Conservation (phyloP, 2,113 vertebrate species). For the Vimba vimba region DNA sequence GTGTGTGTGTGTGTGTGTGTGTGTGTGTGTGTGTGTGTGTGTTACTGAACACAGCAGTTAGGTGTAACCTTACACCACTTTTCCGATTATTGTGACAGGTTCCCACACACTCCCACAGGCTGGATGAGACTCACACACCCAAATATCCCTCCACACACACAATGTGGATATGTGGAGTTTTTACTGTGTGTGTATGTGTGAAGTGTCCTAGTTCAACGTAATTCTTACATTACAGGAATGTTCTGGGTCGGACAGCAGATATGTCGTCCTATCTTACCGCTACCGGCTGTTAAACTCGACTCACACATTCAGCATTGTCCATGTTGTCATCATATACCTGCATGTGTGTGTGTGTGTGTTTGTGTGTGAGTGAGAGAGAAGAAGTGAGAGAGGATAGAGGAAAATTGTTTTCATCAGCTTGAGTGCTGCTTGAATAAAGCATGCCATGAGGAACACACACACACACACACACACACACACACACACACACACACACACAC, state of each 20-base stretch:
- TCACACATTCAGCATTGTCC: conserved; percentile 56
- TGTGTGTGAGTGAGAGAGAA: background rate
- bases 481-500: background rate
- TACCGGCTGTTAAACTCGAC: conserved; percentile 50
- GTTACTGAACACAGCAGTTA: conserved; percentile 50
- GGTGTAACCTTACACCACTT: conserved; percentile 65
- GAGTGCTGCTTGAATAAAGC: conserved; percentile 44
- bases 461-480: background rate
- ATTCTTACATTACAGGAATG: conserved; percentile 66
- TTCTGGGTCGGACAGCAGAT: conserved; percentile 55
- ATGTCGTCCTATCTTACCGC: conserved; percentile 61
- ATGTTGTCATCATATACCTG: conserved; percentile 54
- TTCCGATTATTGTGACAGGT: conserved; percentile 65
- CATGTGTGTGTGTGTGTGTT: conserved; percentile 12
- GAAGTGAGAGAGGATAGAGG: conserved; percentile 22
- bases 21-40: conserved; percentile 29
- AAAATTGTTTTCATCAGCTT: conserved; percentile 44
- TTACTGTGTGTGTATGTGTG: conserved; percentile 27
- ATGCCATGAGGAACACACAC: conserved; percentile 37
- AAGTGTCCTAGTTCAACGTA: conserved; percentile 55
- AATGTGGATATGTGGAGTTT: conserved; percentile 2
- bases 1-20: conserved; percentile 18
- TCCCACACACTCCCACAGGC: conserved; percentile 69
- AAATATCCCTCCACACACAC: conserved; percentile 26
- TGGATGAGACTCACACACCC: conserved; percentile 59